Percentiles rank a stretch among this genome's conserved stretches.
Evolutionary conservation across 2,888 invertebrate genomes (phyloP).

Genomic region (Laothoe populi): DNA sequence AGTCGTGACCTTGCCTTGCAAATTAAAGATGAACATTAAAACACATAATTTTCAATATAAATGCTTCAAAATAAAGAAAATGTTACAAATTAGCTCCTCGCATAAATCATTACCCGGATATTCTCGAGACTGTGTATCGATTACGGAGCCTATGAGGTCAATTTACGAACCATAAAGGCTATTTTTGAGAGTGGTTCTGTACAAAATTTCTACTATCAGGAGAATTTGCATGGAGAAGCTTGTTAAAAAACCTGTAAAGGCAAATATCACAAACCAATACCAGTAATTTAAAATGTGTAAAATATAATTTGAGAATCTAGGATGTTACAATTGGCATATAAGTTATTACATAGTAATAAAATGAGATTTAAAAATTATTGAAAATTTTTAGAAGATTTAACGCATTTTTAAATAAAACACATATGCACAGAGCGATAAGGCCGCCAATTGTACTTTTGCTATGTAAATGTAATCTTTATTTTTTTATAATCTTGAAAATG

Average conservation of each 20-base stretch:
- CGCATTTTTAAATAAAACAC: too few relatives aligned
- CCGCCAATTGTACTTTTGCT: too few relatives aligned
- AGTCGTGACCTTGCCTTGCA: neutral
- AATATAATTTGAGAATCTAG: too few relatives aligned
- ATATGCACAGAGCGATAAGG: too few relatives aligned
- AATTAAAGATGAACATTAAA: neutral
- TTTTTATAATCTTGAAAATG: too few relatives aligned
- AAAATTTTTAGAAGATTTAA: too few relatives aligned
- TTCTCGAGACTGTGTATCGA: neutral
- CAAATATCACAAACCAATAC: too few relatives aligned
- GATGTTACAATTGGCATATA: too few relatives aligned
- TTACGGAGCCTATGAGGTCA: slow-evolving; percentile 21
- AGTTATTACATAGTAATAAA: too few relatives aligned
- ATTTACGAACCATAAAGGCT: neutral
- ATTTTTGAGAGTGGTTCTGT: neutral
- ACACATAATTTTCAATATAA: neutral
- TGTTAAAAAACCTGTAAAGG: neutral
- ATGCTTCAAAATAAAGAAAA: neutral
- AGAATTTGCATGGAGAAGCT: neutral
- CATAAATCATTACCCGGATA: slow-evolving; percentile 20
- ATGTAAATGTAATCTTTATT: too few relatives aligned
- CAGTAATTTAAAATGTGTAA: too few relatives aligned
- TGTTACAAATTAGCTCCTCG: slow-evolving; percentile 1
- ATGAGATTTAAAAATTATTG: too few relatives aligned
- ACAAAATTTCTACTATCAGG: neutral